Evolutionary conservation across 2,797 vertebrate species (phyloP), one percentile per base, ranked within the genome.

Genomic region (Cuniculus paca): DNA sequence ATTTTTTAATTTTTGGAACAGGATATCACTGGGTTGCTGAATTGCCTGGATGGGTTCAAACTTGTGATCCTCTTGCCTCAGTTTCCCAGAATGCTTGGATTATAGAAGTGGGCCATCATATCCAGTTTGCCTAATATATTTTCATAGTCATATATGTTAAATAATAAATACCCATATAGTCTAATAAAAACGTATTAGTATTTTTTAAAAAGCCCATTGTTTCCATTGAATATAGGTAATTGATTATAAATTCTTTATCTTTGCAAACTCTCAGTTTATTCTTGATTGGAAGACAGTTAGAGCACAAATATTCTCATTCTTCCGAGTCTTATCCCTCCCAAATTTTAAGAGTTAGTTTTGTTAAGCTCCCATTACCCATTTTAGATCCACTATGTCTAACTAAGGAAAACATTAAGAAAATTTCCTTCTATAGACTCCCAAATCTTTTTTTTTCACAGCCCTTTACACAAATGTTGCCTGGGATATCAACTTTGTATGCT

Each of bases 161-260:
- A 56, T 48, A 61, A 54, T 45, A 75, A 60, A 68, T 79, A 70
- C 42, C 54, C 39, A 60, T 31, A 60, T 58, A 80, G 5, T 58
- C n/a, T 61, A 31, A 86, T 86, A 61, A 91, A 90, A 85, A 56
- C 20, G 20, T 36, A 8, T n/a, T 34, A 83, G 36, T 78, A 63
- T 77, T 86, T 86, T 90, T 77, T 10, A 81, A 91, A 92, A 16
- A 68, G 61, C 82, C 31, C 34, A 77, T 58, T 89, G 79, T 74
- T 78, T 79, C 28, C 31, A 34, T 70, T 74, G 63, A 61, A 28
- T 19, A 42, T 42, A 87, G 17, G 68, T 19, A 52, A 39, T 79
- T 91, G 26, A 63, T 65, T 92, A 84, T 54, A n/a, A 68, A 60
- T 75, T 85, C 34, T 63, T 52, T 31, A 58, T 28, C 22, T 22